phyloP scores from a whole-genome alignment of 2,797 vertebrate species.

The Pelobates cultripes region DNA sequence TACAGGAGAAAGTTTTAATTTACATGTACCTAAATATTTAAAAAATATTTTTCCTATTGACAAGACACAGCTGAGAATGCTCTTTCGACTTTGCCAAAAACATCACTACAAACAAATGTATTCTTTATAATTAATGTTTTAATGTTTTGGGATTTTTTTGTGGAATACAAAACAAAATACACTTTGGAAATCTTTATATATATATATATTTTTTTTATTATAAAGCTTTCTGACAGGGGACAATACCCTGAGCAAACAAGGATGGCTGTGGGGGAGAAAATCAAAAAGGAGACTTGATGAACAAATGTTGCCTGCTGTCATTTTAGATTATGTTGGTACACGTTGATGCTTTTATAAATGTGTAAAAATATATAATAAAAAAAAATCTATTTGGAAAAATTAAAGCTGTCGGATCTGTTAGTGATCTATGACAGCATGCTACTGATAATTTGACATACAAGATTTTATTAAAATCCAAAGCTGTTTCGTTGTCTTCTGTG shows the following conservation, averaged over 20 bases:
- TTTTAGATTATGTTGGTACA: slow-evolving; percentile 69
- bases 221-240: slow-evolving; percentile 64
- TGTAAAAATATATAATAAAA: slow-evolving; percentile 57
- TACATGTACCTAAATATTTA: not conserved
- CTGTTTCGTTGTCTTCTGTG: slow-evolving; percentile 40
- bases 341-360: slow-evolving; percentile 64
- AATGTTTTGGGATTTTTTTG: not conserved
- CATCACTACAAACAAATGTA: too few relatives aligned
- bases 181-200: not conserved
- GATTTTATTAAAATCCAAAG: slow-evolving; percentile 59
- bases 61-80: too few relatives aligned
- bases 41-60: not conserved
- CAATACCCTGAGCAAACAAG: slow-evolving; percentile 62
- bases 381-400: slow-evolving; percentile 36
- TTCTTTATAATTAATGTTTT: too few relatives aligned
- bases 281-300: slow-evolving; percentile 68
- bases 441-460: slow-evolving; percentile 51
- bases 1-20: not conserved
- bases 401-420: slow-evolving; percentile 40
- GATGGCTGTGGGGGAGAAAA: slow-evolving; percentile 67
- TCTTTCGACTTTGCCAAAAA: too few relatives aligned
- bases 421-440: slow-evolving; percentile 26
- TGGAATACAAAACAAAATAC: slow-evolving; percentile 4
- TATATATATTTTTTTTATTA: not conserved
- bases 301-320: slow-evolving; percentile 71